Evolutionary conservation across 2,113 vertebrate genomes (phyloP).

Genomic region (Lethenteron reissneri): DNA sequence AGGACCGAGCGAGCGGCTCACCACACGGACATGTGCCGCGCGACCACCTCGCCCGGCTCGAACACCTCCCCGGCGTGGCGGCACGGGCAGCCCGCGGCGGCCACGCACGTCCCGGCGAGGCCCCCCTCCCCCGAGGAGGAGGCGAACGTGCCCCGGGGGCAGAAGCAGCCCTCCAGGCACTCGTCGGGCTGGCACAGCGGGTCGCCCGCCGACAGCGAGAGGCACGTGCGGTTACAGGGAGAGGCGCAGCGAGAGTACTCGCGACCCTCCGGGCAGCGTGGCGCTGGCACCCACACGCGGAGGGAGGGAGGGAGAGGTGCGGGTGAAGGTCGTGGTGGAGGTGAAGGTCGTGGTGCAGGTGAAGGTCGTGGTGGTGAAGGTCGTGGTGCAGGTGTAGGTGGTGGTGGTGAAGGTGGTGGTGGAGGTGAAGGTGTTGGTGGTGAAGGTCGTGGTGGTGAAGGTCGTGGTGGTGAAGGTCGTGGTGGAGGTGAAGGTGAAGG

Average conservation of each 20-base stretch:
- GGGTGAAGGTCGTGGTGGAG: not conserved
- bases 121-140: constrained; percentile 27
- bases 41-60: constrained; percentile 60
- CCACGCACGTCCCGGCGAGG: constrained; percentile 28
- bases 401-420: no score
- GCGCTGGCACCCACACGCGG: not conserved
- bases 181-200: constrained; percentile 22
- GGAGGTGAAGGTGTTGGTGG: no score
- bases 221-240: constrained; percentile 53
- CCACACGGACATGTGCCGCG: constrained; percentile 61
- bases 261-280: not conserved
- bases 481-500: no score
- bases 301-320: not conserved
- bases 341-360: no score
- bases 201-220: constrained; percentile 44
- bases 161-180: constrained; percentile 80
- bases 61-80: constrained; percentile 69
- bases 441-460: no score
- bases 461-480: no score
- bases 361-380: no score
- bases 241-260: constrained; percentile 26
- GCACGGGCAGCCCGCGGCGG: constrained; percentile 47
- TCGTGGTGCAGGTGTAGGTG: no score
- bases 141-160: constrained; percentile 40
- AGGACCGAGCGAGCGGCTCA: constrained; percentile 18